Evolutionary conservation across 2,797 vertebrate genomes (phyloP).

Genomic region (Rhabdophis nuchalis): DNA sequence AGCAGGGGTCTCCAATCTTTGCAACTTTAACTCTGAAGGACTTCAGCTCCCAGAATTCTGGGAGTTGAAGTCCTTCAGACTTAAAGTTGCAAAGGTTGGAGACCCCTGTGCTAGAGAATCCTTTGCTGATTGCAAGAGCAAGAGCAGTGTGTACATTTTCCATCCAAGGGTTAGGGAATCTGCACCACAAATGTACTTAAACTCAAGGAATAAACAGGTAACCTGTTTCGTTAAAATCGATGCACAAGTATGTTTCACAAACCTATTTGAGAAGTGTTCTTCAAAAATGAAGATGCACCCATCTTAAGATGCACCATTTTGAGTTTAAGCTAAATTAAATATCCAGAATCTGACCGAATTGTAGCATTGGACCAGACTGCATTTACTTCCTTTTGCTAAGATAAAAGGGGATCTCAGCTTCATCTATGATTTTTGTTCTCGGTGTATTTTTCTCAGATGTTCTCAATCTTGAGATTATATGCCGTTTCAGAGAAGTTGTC

Average conservation of each 20-base stretch:
- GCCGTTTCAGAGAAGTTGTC: background rate
- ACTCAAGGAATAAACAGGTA: background rate
- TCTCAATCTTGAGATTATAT: background rate
- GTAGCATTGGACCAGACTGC: background rate
- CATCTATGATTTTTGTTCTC: background rate
- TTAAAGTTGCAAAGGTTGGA: too few species aligned
- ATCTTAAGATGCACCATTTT: fast-evolving
- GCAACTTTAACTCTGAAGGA: too few species aligned
- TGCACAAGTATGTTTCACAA: background rate
- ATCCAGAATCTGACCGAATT: background rate
- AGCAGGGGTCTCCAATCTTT: too few species aligned
- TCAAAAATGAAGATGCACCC: fast-evolving
- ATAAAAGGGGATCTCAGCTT: background rate
- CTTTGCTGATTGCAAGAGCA: background rate
- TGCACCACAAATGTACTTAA: background rate
- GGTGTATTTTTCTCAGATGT: background rate
- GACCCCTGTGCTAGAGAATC: constrained; percentile 14
- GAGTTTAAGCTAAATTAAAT: background rate
- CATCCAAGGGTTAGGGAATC: constrained; percentile 1
- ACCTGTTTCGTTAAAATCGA: constrained; percentile 9
- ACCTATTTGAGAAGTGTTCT: background rate
- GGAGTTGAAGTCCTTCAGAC: too few species aligned
- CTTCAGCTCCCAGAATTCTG: too few species aligned
- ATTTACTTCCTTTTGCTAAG: background rate
- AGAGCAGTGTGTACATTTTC: background rate